phyloP scores from a whole-genome alignment of 2,113 vertebrate genomes.

The Lophura nycthemera region DNA sequence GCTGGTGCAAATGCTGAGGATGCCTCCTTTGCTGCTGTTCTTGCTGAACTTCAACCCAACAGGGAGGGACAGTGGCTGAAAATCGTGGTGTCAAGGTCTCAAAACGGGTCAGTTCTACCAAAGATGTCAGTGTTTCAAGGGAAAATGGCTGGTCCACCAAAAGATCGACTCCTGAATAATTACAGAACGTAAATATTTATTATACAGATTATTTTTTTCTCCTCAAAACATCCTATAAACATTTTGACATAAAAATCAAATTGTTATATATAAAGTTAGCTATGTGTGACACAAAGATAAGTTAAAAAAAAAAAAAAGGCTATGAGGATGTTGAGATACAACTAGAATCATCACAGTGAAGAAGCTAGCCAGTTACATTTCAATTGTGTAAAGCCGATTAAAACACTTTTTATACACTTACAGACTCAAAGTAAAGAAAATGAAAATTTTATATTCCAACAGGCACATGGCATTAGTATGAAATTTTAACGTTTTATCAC shows the following conservation, averaged over 20 bases:
- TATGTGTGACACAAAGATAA: not conserved
- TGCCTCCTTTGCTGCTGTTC: conserved; percentile 97
- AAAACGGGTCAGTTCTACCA: conserved; percentile 97
- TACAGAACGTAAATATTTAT: not conserved
- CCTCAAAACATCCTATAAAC: not conserved
- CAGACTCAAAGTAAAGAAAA: not conserved
- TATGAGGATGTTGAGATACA: not conserved
- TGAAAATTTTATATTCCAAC: not conserved
- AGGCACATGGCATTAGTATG: not conserved
- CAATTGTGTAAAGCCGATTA: not conserved
- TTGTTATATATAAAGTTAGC: not conserved
- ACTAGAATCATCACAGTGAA: not conserved
- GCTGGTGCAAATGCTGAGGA: conserved; percentile 96
- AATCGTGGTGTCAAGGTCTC: conserved; percentile 97
- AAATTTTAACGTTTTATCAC: not conserved
- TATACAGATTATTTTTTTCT: not conserved
- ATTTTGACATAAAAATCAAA: not conserved
- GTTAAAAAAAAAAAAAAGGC: not conserved
- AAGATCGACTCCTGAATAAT: conserved; percentile 91
- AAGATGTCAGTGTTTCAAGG: conserved; percentile 89
- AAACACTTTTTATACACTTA: not conserved
- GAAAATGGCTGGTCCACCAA: conserved; percentile 93
- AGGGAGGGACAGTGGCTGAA: conserved; percentile 96
- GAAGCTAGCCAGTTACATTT: not conserved
- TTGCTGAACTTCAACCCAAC: conserved; percentile 98